Conservation (phyloP, 2,888 invertebrate species). For the Plagodis dolabraria region DNA sequence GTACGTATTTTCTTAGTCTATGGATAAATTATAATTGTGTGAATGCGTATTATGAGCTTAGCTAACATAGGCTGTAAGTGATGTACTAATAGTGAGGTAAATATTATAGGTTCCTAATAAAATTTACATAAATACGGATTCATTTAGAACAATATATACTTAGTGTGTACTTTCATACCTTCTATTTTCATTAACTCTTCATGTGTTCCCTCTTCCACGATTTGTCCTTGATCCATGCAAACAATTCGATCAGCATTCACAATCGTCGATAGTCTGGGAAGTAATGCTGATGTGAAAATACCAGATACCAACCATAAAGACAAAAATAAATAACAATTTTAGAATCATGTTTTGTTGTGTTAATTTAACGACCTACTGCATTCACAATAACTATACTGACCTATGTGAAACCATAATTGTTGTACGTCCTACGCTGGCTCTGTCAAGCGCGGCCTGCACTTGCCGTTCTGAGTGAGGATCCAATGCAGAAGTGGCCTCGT, state of each 20-base stretch:
- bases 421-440: slow-evolving; percentile 89
- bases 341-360: too few relatives aligned
- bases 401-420: slow-evolving; percentile 88
- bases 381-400: background rate
- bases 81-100: too few relatives aligned
- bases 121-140: too few relatives aligned
- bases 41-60: too few relatives aligned
- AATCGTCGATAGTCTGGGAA: slow-evolving; percentile 87
- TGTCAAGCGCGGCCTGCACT: slow-evolving; percentile 91
- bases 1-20: too few relatives aligned
- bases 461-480: slow-evolving; percentile 92
- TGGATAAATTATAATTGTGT: too few relatives aligned
- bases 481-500: slow-evolving; percentile 94
- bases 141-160: background rate
- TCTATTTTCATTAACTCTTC: slow-evolving; percentile 88
- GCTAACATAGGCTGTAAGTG: too few relatives aligned
- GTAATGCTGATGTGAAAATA: background rate
- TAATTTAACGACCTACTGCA: too few relatives aligned
- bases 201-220: slow-evolving; percentile 91
- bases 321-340: too few relatives aligned
- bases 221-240: slow-evolving; percentile 88
- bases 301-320: too few relatives aligned
- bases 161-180: slow-evolving; percentile 66
- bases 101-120: too few relatives aligned
- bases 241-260: slow-evolving; percentile 89